Conservation (phyloP, 1,140 invertebrate species). For the Eueides isabella region DNA sequence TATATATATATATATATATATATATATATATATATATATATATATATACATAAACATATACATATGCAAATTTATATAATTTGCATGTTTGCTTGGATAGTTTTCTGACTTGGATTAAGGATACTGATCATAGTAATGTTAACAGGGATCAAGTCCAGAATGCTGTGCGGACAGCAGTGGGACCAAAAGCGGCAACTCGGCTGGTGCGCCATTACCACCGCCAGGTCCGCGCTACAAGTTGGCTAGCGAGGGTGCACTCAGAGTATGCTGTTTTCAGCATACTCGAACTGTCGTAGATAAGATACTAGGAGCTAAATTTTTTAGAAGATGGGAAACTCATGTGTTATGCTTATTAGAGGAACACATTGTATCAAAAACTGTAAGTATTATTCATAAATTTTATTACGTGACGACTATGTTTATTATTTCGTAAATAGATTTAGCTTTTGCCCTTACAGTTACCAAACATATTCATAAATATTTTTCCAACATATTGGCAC, state of each 20-base stretch:
- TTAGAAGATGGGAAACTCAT: conserved; percentile 91
- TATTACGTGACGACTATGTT: not conserved
- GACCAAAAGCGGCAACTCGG: conserved; percentile 52
- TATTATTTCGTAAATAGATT: too few species aligned
- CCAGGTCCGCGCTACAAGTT: conserved; percentile 89
- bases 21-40: too few species aligned
- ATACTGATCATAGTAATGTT: not conserved
- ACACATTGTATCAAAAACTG: conserved; percentile 89
- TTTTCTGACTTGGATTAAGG: too few species aligned
- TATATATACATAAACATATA: too few species aligned
- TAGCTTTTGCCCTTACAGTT: too few species aligned
- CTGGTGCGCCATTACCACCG: conserved; percentile 75
- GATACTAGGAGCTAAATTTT: conserved; percentile 90
- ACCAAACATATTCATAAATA: not conserved
- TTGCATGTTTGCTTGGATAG: too few species aligned
- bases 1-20: too few species aligned
- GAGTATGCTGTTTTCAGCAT: conserved; percentile 91
- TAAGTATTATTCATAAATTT: conserved; percentile 78
- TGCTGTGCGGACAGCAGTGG: conserved; percentile 71
- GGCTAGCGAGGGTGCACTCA: conserved; percentile 88
- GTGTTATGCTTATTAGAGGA: conserved; percentile 87
- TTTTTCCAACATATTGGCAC: not conserved
- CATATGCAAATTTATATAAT: too few species aligned
- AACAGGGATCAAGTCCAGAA: conserved; percentile 73
- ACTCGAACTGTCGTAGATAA: conserved; percentile 91